These are phyloP conservation scores for Hemibates koningsi DNA, from an alignment of 2,113 vertebrate genomes.

Conservation along the genomic window DNA sequence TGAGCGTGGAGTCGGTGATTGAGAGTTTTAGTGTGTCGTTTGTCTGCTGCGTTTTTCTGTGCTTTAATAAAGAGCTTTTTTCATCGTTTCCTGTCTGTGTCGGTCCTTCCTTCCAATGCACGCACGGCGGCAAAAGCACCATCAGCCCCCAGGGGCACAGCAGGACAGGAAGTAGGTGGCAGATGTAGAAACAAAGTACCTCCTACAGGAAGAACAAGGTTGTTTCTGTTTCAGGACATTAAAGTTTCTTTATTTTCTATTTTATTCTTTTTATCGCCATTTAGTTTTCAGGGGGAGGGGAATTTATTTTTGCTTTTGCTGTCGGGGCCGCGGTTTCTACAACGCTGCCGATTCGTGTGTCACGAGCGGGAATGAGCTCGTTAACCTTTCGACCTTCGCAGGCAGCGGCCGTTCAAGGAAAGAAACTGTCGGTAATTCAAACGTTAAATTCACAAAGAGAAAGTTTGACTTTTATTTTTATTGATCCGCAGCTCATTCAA, in stretches of 20 bases:
- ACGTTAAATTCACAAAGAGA: not conserved
- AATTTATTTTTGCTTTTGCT: not conserved
- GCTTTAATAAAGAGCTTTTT: conserved; percentile 82
- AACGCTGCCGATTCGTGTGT: not conserved
- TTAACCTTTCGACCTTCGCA: fast-evolving
- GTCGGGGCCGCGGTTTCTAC: not conserved
- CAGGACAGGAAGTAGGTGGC: not conserved
- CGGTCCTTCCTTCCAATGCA: not conserved
- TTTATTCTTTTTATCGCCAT: not conserved
- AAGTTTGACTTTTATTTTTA: not conserved
- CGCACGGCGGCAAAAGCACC: not conserved
- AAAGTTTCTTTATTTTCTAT: not conserved
- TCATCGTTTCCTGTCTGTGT: not conserved
- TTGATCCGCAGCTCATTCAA: not conserved
- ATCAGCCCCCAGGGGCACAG: fast-evolving
- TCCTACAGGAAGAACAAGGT: not conserved
- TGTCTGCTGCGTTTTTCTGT: conserved; percentile 29
- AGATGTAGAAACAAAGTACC: not conserved
- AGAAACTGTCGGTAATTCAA: not conserved
- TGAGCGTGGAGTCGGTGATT: conserved; percentile 42
- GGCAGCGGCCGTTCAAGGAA: not conserved
- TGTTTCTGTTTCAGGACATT: not conserved
- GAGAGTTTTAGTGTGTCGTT: conserved; percentile 48
- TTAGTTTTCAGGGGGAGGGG: not conserved
- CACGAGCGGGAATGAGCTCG: fast-evolving